Evolutionary conservation across 1,140 invertebrate species (phyloP).

Genomic region (Coptotermes formosanus): DNA sequence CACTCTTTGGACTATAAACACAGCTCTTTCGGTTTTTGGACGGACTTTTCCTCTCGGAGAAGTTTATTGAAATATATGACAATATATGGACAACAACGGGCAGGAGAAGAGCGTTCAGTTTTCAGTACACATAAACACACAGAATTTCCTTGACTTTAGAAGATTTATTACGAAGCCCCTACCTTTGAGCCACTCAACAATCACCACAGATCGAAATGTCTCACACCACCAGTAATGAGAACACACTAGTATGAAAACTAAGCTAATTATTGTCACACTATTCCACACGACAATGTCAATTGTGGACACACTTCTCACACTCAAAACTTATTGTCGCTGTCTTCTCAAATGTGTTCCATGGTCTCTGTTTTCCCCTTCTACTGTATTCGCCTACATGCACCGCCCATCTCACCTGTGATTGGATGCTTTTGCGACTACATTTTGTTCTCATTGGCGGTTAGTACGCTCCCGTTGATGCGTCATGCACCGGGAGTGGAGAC

Average conservation of each 20-base stretch:
- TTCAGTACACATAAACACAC: no score
- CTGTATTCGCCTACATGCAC: neutral
- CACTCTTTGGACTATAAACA: no score
- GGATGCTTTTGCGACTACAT: neutral
- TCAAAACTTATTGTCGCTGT: neutral
- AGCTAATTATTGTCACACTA: neutral
- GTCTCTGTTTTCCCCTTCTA: neutral
- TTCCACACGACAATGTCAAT: conserved; percentile 3
- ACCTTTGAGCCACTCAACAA: no score
- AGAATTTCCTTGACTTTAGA: no score
- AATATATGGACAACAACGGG: no score
- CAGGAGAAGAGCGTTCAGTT: no score
- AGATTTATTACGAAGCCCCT: no score
- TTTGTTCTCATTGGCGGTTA: neutral
- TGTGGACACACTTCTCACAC: neutral
- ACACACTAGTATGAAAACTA: neutral
- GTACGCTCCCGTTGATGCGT: neutral
- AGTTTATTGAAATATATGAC: no score
- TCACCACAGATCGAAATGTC: neutral
- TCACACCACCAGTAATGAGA: neutral
- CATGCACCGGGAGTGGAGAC: no score
- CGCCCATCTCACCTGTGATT: neutral
- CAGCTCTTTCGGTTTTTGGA: no score
- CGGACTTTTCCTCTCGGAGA: no score
- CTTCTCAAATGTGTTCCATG: neutral